Evolutionary conservation across 30 jellyfish, hydroid and myxozoan genomes (phyloP), one percentile per base, ranked within the genome.

Genomic region (Rhopilema esculentum): DNA sequence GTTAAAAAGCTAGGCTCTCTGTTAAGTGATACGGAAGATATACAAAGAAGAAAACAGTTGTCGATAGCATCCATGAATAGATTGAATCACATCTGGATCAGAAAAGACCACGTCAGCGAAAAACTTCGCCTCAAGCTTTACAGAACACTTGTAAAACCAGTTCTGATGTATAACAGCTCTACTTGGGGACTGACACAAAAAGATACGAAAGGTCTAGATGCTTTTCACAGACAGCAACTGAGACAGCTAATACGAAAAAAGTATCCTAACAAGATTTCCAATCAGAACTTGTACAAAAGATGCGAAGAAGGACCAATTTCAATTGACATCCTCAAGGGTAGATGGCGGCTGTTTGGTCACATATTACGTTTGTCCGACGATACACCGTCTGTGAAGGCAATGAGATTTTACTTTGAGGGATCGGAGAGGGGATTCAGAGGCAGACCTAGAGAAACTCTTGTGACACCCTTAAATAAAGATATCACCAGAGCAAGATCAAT

Each of bases 301-400:
- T 85, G 81, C 63, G 74, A 62, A 75, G 88, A 64, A 65, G 27
- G 67, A 28, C 75, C 94, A 66, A 53, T 69, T 24, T 53, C 80
- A 28, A 71, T 84, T 52, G 80, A 84, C 33, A 84, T 84, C 87
- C 68, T 73, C 62, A 65, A 75, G 66, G 88, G 88, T 27, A 72
- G 93, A 74, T 73, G 88, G 82, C 78, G 78, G 32, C 50, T 83
- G 86, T 83, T 85, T 51, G 82, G 93, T 32, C 93, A 85, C 77
- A 62, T 73, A 52, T 50, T 72, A 57, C 73, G 93, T 72, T 64
- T 27, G 18, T 53, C 87, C 23, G 33, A 61, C 27, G 89, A 73
- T 8, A 85, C 93, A 83, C 77, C 84, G 31, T 77, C 92, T 49
- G 92, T 68, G 20, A 68, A 68, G 29, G 92, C 86, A 2, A 71